These are phyloP conservation scores for Cotesia typhae DNA, from an alignment of 1,140 invertebrate species.

Conservation along the genomic window DNA sequence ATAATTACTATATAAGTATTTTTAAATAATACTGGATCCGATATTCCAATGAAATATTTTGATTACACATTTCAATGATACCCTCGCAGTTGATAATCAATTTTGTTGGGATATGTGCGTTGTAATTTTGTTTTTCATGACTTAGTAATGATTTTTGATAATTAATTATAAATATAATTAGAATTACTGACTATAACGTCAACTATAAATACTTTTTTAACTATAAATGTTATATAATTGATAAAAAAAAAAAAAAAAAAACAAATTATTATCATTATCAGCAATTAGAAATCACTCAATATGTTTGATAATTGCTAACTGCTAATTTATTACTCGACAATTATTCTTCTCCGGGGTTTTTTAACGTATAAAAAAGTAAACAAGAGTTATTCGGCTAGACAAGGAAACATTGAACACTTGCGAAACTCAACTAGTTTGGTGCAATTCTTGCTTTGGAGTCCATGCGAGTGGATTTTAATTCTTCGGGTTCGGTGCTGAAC, in stretches of 20 bases:
- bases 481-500: slow-evolving; percentile 64
- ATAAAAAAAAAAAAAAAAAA: no score
- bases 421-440: slow-evolving; percentile 51
- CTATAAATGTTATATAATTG: no score
- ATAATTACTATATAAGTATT: neutral
- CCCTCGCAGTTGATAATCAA: slow-evolving; percentile 2
- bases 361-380: neutral
- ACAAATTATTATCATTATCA: neutral
- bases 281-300: no score
- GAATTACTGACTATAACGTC: neutral
- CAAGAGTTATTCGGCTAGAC: neutral
- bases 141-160: neutral
- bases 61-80: neutral
- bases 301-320: no score
- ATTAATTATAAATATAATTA: neutral
- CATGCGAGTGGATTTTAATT: slow-evolving; percentile 52
- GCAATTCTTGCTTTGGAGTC: slow-evolving; percentile 48
- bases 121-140: neutral
- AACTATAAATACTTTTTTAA: slow-evolving; percentile 7
- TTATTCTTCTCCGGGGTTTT: neutral
- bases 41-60: slow-evolving; percentile 8
- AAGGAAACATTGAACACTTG: slow-evolving; percentile 45
- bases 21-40: slow-evolving; percentile 28
- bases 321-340: neutral
- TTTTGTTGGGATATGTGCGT: slow-evolving; percentile 1